Conservation (phyloP, 2,888 invertebrate genomes). For the Papilio gigon region DNA sequence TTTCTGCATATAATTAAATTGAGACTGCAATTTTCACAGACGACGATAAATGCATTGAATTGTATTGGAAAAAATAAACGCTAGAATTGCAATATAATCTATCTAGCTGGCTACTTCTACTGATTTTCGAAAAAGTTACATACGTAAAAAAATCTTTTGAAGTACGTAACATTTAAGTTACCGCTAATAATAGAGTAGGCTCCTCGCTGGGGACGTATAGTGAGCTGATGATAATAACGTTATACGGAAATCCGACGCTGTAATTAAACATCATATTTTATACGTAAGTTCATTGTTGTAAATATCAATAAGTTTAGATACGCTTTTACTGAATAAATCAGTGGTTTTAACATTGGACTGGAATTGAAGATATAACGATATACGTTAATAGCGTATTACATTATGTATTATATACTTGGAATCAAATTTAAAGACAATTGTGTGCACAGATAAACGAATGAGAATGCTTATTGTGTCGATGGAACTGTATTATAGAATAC, state of each 20-base stretch:
- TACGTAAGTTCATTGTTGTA: slow-evolving; percentile 41
- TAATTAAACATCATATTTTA: slow-evolving; percentile 31
- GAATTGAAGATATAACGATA: slow-evolving; percentile 58
- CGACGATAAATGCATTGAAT: too few relatives aligned
- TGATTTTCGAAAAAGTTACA: neutral
- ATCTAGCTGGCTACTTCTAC: neutral
- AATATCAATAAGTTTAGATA: slow-evolving; percentile 45
- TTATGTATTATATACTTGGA: slow-evolving; percentile 22
- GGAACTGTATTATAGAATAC: slow-evolving; percentile 43
- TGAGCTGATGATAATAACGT: too few relatives aligned
- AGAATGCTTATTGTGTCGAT: slow-evolving; percentile 51
- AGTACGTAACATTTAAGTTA: too few relatives aligned
- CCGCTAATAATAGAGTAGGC: too few relatives aligned
- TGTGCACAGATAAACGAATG: slow-evolving; percentile 49
- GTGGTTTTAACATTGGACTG: slow-evolving; percentile 63
- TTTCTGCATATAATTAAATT: too few relatives aligned
- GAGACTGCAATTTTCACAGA: neutral
- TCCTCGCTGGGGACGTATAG: too few relatives aligned
- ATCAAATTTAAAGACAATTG: slow-evolving; percentile 41
- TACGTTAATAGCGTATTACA: slow-evolving; percentile 24
- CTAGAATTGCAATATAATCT: too few relatives aligned
- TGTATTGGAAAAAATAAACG: too few relatives aligned
- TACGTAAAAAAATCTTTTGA: neutral
- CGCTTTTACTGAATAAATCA: slow-evolving; percentile 42
- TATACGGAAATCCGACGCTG: neutral